These are phyloP conservation scores for Hydropotes inermis DNA, from an alignment of 2,113 vertebrate genomes.

Conservation along the genomic window DNA sequence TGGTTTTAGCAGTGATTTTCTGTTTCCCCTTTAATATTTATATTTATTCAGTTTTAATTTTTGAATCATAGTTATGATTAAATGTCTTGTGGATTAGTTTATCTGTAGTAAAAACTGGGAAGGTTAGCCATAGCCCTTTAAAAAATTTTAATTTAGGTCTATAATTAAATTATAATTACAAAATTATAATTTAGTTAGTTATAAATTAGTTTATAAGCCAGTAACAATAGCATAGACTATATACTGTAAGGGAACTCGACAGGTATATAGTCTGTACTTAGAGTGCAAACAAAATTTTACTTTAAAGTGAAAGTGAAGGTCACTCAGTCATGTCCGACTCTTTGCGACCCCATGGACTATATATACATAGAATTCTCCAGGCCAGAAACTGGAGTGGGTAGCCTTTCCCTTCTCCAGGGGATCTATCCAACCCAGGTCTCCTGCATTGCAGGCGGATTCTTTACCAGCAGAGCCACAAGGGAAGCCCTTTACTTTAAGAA, in stretches of 20 bases:
- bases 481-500: background rate
- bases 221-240: background rate
- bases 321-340: background rate
- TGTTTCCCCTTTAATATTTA: background rate
- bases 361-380: background rate
- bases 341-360: background rate
- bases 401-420: background rate
- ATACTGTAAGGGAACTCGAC: background rate
- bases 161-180: background rate
- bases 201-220: background rate
- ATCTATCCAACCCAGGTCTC: background rate
- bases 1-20: background rate
- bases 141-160: conserved; percentile 18
- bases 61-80: background rate
- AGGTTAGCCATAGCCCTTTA: background rate
- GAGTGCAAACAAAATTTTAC: background rate
- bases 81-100: background rate
- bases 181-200: conserved; percentile 16
- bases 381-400: background rate
- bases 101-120: background rate
- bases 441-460: background rate
- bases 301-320: background rate
- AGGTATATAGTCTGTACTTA: background rate
- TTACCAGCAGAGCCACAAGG: background rate
- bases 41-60: conserved; percentile 40